Percentiles rank a stretch among this genome's conserved stretches.
Conservation (phyloP, 2,113 vertebrate genomes). For the Nettapus auritus region DNA sequence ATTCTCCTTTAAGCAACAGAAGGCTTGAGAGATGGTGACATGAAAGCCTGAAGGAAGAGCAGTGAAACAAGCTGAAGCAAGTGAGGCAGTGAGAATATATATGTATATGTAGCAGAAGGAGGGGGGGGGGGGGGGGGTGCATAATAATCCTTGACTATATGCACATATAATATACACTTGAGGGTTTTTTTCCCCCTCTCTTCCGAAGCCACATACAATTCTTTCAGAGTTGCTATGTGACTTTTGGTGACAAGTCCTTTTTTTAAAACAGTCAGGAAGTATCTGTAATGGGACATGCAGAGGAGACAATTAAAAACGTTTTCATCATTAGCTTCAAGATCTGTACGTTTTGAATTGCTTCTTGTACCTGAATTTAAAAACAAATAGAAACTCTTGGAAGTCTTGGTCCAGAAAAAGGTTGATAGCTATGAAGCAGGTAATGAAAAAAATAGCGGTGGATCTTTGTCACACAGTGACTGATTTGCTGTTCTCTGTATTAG, state of each 20-base stretch:
- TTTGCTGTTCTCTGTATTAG: not conserved
- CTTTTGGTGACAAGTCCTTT: not conserved
- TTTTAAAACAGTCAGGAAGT: not conserved
- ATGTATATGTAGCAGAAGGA: not conserved
- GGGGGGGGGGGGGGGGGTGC: not conserved
- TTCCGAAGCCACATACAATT: rapidly evolving
- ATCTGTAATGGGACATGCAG: not conserved
- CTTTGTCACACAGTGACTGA: not conserved
- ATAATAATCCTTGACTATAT: not conserved
- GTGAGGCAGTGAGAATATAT: not conserved
- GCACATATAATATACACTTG: not conserved
- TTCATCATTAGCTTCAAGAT: not conserved
- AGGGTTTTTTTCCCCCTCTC: not conserved
- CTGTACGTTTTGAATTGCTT: not conserved
- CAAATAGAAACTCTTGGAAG: not conserved
- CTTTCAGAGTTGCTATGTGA: not conserved
- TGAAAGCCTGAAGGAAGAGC: not conserved
- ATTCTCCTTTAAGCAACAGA: not conserved
- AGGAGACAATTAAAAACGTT: not conserved
- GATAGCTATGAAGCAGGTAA: not conserved
- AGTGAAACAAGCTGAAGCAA: not conserved
- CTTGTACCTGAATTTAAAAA: not conserved
- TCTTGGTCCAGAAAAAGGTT: not conserved
- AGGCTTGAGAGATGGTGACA: not conserved
- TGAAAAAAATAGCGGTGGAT: not conserved